A percentile compares a stretch with the other conserved stretches of the same genome.
These are phyloP conservation scores for Poecile atricapillus DNA, from an alignment of 2,113 vertebrate species.

Conservation along the genomic window DNA sequence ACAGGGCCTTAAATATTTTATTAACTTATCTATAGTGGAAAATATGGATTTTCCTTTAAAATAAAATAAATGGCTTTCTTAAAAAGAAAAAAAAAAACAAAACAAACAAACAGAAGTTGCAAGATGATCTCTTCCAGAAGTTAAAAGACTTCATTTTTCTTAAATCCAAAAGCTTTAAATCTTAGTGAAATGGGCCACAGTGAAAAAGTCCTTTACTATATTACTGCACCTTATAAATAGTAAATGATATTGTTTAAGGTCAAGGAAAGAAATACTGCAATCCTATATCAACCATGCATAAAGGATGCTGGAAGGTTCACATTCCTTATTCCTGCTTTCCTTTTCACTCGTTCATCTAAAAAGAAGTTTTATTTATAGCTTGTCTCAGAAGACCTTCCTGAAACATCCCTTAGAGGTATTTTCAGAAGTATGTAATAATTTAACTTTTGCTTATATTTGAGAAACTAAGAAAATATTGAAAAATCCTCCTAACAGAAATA, in stretches of 20 bases:
- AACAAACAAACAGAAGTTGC: neutral
- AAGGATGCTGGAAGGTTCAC: neutral
- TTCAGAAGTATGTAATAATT: neutral
- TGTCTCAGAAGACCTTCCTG: neutral
- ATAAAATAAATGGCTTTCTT: neutral
- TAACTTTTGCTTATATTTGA: neutral
- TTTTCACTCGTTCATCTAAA: slow-evolving; percentile 5
- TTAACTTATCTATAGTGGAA: neutral
- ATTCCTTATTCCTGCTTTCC: neutral
- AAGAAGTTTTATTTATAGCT: slow-evolving; percentile 7
- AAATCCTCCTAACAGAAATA: neutral
- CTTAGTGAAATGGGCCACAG: slow-evolving; percentile 30
- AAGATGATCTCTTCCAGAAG: neutral
- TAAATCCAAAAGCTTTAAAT: slow-evolving; percentile 31
- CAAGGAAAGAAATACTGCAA: slow-evolving; percentile 45
- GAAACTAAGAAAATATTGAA: slow-evolving; percentile 10
- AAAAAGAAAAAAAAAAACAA: neutral
- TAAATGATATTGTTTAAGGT: slow-evolving; percentile 9
- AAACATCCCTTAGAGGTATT: neutral
- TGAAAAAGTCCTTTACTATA: slow-evolving; percentile 27
- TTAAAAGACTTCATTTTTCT: neutral
- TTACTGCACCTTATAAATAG: slow-evolving; percentile 43
- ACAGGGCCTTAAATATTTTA: neutral
- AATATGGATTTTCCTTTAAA: neutral
- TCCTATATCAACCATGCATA: neutral